Conservation (phyloP, 1,140 invertebrate species). For the Radopholus similis region DNA sequence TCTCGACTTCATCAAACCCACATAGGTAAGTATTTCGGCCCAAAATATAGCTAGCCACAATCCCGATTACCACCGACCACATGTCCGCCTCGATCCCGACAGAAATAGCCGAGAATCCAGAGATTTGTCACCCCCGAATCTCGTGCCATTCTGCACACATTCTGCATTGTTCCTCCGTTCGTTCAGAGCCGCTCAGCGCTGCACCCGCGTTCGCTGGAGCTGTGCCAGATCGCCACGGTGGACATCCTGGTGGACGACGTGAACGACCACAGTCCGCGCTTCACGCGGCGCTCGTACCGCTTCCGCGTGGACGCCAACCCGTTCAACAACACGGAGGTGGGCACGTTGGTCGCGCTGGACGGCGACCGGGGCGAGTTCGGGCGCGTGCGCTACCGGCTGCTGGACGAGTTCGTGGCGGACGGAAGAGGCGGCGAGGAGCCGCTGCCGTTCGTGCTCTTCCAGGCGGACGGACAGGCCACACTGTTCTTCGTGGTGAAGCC, state of each 20-base stretch:
- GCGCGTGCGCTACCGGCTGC: constrained; percentile 40
- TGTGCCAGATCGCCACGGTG: constrained; percentile 42
- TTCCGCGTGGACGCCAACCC: constrained; percentile 40
- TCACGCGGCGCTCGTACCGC: constrained; percentile 19
- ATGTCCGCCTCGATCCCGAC: too few species aligned
- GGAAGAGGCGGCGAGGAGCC: constrained; percentile 7
- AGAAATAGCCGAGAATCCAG: not conserved
- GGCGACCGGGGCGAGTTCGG: constrained; percentile 40
- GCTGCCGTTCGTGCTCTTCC: constrained; percentile 41
- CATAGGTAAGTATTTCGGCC: too few species aligned
- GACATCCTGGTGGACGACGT: constrained; percentile 37
- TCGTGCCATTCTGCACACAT: not conserved
- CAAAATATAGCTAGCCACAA: too few species aligned
- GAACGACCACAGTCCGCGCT: constrained; percentile 40
- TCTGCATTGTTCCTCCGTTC: too few species aligned
- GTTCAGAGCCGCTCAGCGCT: constrained; percentile 33
- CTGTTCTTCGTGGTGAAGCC: constrained; percentile 33
- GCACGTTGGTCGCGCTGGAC: constrained; percentile 38
- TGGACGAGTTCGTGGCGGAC: constrained; percentile 35
- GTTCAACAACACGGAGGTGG: constrained; percentile 47
- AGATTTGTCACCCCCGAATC: not conserved
- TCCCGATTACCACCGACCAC: too few species aligned
- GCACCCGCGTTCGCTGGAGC: constrained; percentile 40
- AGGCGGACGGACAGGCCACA: constrained; percentile 43
- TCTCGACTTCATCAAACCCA: too few species aligned